These are phyloP conservation scores for Medauroidea extradentata DNA, from an alignment of 1,140 invertebrate genomes.

Conservation along the genomic window DNA sequence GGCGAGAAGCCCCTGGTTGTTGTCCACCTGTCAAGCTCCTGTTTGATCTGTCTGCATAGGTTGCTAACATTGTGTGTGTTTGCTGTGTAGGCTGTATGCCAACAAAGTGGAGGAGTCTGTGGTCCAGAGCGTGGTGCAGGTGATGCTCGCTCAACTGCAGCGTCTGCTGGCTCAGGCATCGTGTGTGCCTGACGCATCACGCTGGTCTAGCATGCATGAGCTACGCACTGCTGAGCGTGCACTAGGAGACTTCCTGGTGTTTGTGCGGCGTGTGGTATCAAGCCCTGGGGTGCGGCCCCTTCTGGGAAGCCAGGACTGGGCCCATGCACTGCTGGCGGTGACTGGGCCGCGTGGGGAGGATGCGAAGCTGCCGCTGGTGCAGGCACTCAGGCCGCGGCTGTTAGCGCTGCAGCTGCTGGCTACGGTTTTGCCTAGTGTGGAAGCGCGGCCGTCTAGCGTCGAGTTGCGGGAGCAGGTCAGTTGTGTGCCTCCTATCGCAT, in stretches of 20 bases:
- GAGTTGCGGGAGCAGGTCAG: constrained; percentile 41
- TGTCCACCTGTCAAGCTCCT: no score
- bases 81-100: constrained; percentile 45
- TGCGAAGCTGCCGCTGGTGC: constrained; percentile 33
- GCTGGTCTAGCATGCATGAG: constrained; percentile 12
- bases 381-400: constrained; percentile 49
- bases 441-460: constrained; percentile 28
- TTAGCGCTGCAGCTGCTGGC: constrained; percentile 52
- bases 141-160: constrained; percentile 46
- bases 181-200: constrained; percentile 9
- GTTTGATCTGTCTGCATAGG: no score
- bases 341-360: constrained; percentile 31
- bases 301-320: constrained; percentile 48
- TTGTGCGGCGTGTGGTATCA: constrained; percentile 49
- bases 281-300: constrained; percentile 43
- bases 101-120: constrained; percentile 45
- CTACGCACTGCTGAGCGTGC: constrained; percentile 29
- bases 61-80: no score
- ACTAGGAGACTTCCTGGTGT: constrained; percentile 54
- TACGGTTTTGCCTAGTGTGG: constrained; percentile 44
- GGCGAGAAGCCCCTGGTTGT: no score
- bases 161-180: constrained; percentile 3
- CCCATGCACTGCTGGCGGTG: constrained; percentile 46
- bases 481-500: neutral
- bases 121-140: constrained; percentile 42